Conservation (phyloP, 2,797 vertebrate species). For the Phylloscopus collybita region DNA sequence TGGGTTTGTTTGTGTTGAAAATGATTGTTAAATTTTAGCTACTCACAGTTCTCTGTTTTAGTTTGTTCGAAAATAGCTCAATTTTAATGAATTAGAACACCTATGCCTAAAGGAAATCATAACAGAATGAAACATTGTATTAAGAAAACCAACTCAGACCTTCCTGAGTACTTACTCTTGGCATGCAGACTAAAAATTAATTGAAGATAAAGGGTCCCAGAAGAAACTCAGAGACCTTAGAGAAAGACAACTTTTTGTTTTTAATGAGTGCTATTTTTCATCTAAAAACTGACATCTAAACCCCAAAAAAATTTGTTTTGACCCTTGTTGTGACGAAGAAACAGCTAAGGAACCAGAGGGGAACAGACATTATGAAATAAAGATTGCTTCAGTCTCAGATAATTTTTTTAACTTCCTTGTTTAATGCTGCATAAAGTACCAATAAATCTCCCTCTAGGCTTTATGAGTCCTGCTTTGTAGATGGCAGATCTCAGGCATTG, state of each 20-base stretch:
- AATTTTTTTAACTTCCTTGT: not conserved
- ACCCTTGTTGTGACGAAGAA: not conserved
- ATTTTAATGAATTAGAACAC: not conserved
- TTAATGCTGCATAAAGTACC: slow-evolving; percentile 12
- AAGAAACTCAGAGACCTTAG: not conserved
- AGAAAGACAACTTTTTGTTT: not conserved
- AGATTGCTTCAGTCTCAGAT: not conserved
- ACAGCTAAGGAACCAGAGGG: not conserved
- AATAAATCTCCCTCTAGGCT: not conserved
- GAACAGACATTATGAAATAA: not conserved
- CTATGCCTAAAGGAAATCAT: slow-evolving; percentile 6
- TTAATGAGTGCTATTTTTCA: not conserved
- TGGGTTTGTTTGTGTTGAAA: not conserved
- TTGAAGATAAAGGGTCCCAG: not conserved
- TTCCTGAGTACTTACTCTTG: not conserved
- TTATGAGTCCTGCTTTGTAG: not conserved
- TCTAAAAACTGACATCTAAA: not conserved
- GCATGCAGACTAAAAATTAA: not conserved
- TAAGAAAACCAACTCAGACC: not conserved
- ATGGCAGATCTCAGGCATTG: not conserved
- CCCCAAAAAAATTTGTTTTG: slow-evolving; percentile 13
- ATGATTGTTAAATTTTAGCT: not conserved
- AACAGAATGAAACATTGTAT: not conserved
- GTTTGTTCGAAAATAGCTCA: not conserved
- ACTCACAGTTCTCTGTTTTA: not conserved